Conservation (phyloP, 2,113 vertebrate genomes). For the Plestiodon gilberti region DNA sequence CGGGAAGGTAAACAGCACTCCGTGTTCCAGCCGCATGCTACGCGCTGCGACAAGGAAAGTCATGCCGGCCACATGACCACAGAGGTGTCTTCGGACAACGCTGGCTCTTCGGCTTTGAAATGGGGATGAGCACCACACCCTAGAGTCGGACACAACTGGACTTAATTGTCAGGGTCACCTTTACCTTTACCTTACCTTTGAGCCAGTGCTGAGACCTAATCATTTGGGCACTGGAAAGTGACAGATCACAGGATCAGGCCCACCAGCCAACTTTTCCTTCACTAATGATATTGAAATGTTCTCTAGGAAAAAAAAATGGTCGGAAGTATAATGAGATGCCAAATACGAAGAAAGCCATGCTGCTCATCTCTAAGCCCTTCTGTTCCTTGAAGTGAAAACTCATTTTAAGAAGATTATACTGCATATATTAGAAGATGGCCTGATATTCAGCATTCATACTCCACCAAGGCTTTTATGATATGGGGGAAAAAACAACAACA, state of each 20-base stretch:
- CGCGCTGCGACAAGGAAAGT: too few species aligned
- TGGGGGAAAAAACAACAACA: constrained; percentile 65
- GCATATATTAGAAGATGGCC: constrained; percentile 84
- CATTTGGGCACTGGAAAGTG: not conserved
- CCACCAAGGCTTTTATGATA: constrained; percentile 69
- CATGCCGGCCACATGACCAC: too few species aligned
- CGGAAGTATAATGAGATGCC: constrained; percentile 81
- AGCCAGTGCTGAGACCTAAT: not conserved
- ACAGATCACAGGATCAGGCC: not conserved
- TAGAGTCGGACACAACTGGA: too few species aligned
- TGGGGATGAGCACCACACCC: too few species aligned
- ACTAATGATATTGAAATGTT: constrained; percentile 81
- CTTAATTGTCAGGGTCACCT: too few species aligned
- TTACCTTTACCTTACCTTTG: not conserved
- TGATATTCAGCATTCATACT: constrained; percentile 80
- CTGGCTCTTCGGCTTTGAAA: too few species aligned
- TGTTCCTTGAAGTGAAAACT: constrained; percentile 88
- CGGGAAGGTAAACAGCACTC: too few species aligned
- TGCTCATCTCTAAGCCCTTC: constrained; percentile 84
- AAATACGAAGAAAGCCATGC: constrained; percentile 74
- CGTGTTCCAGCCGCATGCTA: too few species aligned
- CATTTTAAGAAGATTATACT: constrained; percentile 89
- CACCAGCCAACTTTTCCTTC: constrained; percentile 69
- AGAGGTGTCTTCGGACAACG: too few species aligned
- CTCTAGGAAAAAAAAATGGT: constrained; percentile 71